Evolutionary conservation across 2,888 invertebrate species (phyloP).

Genomic region (Melanotus villosus): DNA sequence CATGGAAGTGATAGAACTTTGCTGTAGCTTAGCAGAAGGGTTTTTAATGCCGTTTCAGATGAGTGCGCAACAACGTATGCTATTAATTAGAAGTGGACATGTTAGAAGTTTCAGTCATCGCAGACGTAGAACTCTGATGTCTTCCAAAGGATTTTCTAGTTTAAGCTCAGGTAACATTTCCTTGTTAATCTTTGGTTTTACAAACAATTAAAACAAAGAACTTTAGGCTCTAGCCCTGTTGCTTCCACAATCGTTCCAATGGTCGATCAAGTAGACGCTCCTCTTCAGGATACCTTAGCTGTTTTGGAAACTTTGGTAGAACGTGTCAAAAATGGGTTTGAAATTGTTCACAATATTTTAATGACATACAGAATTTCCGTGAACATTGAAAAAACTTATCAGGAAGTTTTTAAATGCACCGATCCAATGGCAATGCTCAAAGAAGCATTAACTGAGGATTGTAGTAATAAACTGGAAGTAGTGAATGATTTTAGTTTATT

Average conservation of each 20-base stretch:
- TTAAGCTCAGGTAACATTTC: slow-evolving; percentile 57
- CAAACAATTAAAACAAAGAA: not conserved
- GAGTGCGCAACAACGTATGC: slow-evolving; percentile 75
- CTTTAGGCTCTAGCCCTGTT: slow-evolving; percentile 42
- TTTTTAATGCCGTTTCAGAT: slow-evolving; percentile 75
- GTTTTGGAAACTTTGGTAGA: slow-evolving; percentile 70
- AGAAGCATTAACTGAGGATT: slow-evolving; percentile 70
- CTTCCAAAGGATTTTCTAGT: slow-evolving; percentile 59
- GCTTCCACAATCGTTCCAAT: slow-evolving; percentile 37
- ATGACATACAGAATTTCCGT: slow-evolving; percentile 73
- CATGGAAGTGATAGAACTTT: slow-evolving; percentile 75
- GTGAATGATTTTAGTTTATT: slow-evolving; percentile 74
- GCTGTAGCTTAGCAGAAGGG: slow-evolving; percentile 77
- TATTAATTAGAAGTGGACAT: slow-evolving; percentile 68
- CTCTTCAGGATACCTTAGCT: slow-evolving; percentile 62
- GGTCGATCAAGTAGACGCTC: slow-evolving; percentile 49
- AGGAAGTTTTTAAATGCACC: slow-evolving; percentile 70
- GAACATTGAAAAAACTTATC: slow-evolving; percentile 72
- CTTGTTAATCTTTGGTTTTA: not conserved
- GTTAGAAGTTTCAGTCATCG: slow-evolving; percentile 65
- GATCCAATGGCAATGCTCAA: slow-evolving; percentile 71
- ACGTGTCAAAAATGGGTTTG: slow-evolving; percentile 70
- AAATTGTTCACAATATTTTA: slow-evolving; percentile 71
- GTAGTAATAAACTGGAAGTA: slow-evolving; percentile 72
- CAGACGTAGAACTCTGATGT: slow-evolving; percentile 63